A percentile compares a stretch with the other conserved stretches of the same genome.
phyloP scores from a whole-genome alignment of 2,797 vertebrate species.

The Gymnothorax javanicus region DNA sequence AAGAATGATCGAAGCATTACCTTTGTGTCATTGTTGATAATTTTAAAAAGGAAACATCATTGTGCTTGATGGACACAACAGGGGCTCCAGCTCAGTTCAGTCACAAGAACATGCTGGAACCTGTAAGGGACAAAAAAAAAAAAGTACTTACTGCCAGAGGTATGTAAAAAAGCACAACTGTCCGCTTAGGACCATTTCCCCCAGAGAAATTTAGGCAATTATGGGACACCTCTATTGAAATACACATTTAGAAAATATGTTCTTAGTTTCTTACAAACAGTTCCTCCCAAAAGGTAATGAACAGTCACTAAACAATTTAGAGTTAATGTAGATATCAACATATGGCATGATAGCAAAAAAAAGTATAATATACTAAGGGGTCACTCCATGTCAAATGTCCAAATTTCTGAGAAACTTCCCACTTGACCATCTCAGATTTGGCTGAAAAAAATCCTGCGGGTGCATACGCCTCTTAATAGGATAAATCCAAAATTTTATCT shows the following conservation, averaged over 20 bases:
- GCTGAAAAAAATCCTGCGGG: too few species aligned
- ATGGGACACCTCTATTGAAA: neutral
- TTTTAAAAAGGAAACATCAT: conserved; percentile 64
- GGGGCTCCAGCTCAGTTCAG: conserved; percentile 56
- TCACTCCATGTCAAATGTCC: too few species aligned
- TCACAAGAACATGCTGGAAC: conserved; percentile 2
- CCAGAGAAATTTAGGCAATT: neutral
- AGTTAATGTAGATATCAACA: too few species aligned
- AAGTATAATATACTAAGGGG: too few species aligned
- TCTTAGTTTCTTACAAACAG: neutral
- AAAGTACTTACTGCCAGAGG: neutral
- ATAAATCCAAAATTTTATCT: too few species aligned
- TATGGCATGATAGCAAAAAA: too few species aligned
- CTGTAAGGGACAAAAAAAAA: neutral
- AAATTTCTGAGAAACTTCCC: too few species aligned
- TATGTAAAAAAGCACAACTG: neutral
- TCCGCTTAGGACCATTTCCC: neutral
- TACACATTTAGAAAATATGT: neutral
- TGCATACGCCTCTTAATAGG: too few species aligned
- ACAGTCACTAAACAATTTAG: neutral
- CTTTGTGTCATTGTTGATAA: conserved; percentile 39
- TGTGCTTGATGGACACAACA: conserved; percentile 41
- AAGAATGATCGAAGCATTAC: conserved; percentile 46
- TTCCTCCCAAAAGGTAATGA: neutral
- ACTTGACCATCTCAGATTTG: too few species aligned